A percentile compares a stretch with the other conserved stretches of the same genome.
phyloP scores from a whole-genome alignment of 2,888 invertebrate species.

The Pycnomerus fuliginosus region DNA sequence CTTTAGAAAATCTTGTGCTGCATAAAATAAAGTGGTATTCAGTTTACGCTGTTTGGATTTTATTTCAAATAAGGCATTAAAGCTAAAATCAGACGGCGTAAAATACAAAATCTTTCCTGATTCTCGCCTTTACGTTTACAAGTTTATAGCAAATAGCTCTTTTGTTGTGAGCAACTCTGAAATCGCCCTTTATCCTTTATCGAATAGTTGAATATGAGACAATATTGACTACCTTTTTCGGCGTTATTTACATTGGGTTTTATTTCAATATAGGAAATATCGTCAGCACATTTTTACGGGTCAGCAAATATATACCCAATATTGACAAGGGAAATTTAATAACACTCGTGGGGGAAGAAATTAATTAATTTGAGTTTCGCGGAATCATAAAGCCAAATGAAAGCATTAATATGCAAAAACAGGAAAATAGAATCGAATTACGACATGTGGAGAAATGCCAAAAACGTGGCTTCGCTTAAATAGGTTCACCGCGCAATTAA shows the following conservation, averaged over 20 bases:
- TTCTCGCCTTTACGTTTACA: slow-evolving; percentile 23
- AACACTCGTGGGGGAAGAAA: too few species aligned
- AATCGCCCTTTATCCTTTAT: slow-evolving; percentile 21
- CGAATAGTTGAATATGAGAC: slow-evolving; percentile 23
- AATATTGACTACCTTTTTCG: slow-evolving; percentile 20
- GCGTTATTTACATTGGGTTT: too few species aligned
- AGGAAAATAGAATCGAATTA: slow-evolving; percentile 10
- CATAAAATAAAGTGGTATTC: slow-evolving; percentile 4
- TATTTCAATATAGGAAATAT: too few species aligned
- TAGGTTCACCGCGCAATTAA: slow-evolving; percentile 10
- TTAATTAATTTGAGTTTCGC: too few species aligned
- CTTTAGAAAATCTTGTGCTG: too few species aligned
- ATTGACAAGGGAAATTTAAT: too few species aligned
- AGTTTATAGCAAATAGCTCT: slow-evolving; percentile 25
- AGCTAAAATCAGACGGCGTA: slow-evolving; percentile 22
- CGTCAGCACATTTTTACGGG: too few species aligned
- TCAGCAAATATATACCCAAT: too few species aligned
- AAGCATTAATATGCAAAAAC: slow-evolving; percentile 15
- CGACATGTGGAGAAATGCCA: slow-evolving; percentile 10
- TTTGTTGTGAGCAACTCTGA: slow-evolving; percentile 22
- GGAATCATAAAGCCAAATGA: slow-evolving; percentile 6
- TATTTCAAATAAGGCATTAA: slow-evolving; percentile 16
- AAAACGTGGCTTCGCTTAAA: slow-evolving; percentile 8
- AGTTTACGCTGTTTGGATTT: slow-evolving; percentile 16
- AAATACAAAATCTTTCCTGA: slow-evolving; percentile 23